phyloP scores from a whole-genome alignment of 2,797 vertebrate species.

The Propithecus deckenii region DNA sequence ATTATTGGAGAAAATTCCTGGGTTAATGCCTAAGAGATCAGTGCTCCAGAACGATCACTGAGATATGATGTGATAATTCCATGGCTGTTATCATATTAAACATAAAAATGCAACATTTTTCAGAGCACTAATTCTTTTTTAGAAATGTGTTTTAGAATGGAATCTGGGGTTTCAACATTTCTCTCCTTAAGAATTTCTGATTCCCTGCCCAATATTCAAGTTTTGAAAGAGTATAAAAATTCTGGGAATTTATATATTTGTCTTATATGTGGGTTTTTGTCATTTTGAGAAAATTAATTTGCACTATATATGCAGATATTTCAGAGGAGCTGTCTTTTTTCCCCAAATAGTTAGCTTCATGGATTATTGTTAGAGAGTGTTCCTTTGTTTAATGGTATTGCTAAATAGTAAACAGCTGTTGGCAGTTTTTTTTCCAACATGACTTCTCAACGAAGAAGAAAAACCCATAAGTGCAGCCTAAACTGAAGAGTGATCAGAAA shows the following conservation, averaged over 20 bases:
- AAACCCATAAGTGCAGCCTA: not conserved
- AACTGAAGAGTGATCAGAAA: constrained; percentile 1
- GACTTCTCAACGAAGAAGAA: constrained; percentile 25
- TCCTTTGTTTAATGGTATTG: not conserved
- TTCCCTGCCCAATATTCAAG: not conserved
- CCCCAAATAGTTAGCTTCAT: not conserved
- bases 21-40: constrained; percentile 15
- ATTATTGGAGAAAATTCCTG: constrained; percentile 44
- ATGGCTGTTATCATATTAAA: constrained; percentile 39
- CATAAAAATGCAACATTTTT: constrained; percentile 14
- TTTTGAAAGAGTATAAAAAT: not conserved
- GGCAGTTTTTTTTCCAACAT: not conserved
- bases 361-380: not conserved
- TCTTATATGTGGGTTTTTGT: not conserved
- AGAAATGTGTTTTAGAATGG: constrained; percentile 51
- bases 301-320: not conserved
- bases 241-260: not conserved
- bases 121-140: constrained; percentile 38
- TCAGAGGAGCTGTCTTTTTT: not conserved
- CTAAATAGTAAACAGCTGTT: constrained; percentile 21
- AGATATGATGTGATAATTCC: constrained; percentile 47
- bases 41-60: not conserved
- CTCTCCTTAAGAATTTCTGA: constrained; percentile 47
- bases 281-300: not conserved
- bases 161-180: constrained; percentile 54